Evolutionary conservation across 2,797 vertebrate species (phyloP).

Genomic region (Microtus californicus): DNA sequence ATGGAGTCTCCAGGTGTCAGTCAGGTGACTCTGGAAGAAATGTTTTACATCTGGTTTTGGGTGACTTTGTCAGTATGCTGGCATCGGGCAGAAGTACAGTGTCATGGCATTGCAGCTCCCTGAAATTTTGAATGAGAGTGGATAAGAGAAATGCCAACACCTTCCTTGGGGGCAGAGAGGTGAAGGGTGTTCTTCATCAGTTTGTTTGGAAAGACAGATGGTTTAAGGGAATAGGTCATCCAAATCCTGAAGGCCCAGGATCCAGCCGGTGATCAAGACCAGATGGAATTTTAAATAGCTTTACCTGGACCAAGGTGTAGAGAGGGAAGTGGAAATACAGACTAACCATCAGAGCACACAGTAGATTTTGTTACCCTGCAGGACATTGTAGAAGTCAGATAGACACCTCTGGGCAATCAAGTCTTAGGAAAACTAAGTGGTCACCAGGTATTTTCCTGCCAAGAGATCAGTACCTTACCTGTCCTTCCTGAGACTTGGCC

Average conservation of each 20-base stretch:
- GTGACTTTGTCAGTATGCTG: not conserved
- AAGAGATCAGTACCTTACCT: not conserved
- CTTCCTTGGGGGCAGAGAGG: not conserved
- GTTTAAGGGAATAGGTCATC: not conserved
- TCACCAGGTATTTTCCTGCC: not conserved
- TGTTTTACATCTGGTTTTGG: not conserved
- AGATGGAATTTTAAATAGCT: not conserved
- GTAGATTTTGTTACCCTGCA: not conserved
- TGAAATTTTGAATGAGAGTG: not conserved
- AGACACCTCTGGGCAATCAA: not conserved
- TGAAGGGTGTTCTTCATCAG: not conserved
- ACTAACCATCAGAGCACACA: not conserved
- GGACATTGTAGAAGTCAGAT: not conserved
- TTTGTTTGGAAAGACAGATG: not conserved
- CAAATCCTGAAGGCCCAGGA: not conserved
- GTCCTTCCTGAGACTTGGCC: not conserved
- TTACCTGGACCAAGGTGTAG: not conserved
- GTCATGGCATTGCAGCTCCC: no score
- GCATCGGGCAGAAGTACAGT: not conserved
- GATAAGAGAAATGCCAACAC: not conserved
- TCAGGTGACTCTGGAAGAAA: not conserved
- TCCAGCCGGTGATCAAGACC: not conserved
- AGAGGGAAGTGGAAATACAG: not conserved
- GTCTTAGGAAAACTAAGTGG: not conserved
- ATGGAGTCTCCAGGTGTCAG: not conserved